phyloP scores from a whole-genome alignment of 2,113 vertebrate genomes.

The Sturnus vulgaris region DNA sequence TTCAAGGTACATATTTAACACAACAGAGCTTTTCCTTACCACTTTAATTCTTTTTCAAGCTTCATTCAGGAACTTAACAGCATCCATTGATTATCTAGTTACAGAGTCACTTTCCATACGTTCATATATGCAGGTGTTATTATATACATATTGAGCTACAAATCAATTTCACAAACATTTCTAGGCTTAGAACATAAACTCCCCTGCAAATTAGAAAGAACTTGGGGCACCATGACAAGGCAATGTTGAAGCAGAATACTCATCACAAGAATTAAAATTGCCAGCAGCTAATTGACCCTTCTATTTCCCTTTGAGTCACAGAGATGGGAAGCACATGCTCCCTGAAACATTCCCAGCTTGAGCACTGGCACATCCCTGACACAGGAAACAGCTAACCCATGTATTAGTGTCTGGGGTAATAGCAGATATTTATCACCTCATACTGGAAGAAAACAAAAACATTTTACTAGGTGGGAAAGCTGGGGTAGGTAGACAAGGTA shows the following conservation, averaged over 20 bases:
- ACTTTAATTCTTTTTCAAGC: neutral
- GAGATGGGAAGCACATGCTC: neutral
- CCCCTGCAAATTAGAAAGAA: neutral
- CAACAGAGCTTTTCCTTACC: neutral
- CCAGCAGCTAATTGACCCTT: neutral
- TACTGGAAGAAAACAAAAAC: neutral
- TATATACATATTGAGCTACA: neutral
- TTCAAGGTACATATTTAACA: neutral
- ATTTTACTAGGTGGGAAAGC: neutral
- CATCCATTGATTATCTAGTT: neutral
- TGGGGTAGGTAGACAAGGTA: neutral
- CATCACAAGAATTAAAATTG: neutral
- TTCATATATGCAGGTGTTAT: neutral
- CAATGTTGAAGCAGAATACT: neutral
- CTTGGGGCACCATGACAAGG: neutral
- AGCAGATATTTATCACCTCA: neutral
- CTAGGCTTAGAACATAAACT: neutral
- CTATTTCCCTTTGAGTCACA: neutral
- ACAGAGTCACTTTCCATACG: neutral
- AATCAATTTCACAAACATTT: neutral
- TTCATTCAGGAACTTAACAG: neutral
- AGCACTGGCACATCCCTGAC: neutral
- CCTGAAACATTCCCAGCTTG: neutral
- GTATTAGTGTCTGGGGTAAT: neutral
- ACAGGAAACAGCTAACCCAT: neutral